Conservation (phyloP, 35 echinoderm and acorn worm genomes). For the Ophioderma brevispina region DNA sequence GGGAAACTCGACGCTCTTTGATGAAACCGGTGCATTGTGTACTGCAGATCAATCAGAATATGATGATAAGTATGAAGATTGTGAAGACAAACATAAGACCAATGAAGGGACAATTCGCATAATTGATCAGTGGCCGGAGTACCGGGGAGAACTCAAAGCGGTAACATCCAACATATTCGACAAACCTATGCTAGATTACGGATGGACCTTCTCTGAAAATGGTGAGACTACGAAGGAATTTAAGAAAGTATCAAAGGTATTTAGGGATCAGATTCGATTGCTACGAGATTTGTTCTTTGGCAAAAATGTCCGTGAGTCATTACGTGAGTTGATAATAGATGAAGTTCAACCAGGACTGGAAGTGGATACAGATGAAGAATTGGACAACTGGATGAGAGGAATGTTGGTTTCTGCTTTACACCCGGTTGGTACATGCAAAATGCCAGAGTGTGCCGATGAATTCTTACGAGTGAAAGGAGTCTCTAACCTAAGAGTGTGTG, state of each 20-base stretch:
- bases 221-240: not conserved
- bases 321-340: conserved; percentile 13
- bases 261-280: conserved; percentile 20
- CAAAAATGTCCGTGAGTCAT: not conserved
- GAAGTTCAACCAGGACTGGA: conserved; percentile 26
- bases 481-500: conserved; percentile 18
- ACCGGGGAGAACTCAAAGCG: not conserved
- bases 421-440: conserved; percentile 41
- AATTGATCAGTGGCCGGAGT: conserved; percentile 45
- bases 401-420: conserved; percentile 43
- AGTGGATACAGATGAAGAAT: conserved; percentile 26
- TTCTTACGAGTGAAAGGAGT: conserved; percentile 38
- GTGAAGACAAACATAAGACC: not conserved
- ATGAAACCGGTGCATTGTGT: conserved; percentile 26
- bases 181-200: conserved; percentile 31
- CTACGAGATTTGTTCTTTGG: conserved; percentile 40
- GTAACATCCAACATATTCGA: conserved; percentile 22
- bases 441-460: conserved; percentile 38
- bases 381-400: conserved; percentile 34
- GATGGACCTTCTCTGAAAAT: conserved; percentile 17
- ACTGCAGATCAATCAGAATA: not conserved
- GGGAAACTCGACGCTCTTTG: conserved; percentile 46
- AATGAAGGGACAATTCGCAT: conserved; percentile 46
- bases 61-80: not conserved
- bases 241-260: conserved; percentile 11